A percentile compares a stretch with the other conserved stretches of the same genome.
Evolutionary conservation across 2,797 vertebrate genomes (phyloP).

Genomic region (Scolopax bukidnonensis): DNA sequence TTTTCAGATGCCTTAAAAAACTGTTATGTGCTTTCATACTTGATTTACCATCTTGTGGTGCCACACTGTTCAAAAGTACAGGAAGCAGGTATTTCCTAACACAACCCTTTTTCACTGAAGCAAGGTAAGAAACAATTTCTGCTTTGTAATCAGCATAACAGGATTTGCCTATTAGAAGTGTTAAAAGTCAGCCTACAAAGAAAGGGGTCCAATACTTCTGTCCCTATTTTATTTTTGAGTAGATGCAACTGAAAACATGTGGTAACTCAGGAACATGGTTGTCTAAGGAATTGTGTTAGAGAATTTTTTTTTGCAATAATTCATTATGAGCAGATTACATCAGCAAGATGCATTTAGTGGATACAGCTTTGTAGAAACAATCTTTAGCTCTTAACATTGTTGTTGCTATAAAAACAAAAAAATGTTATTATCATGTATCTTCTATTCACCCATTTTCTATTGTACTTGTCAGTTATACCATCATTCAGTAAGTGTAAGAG

Average conservation of each 20-base stretch:
- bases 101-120: not conserved
- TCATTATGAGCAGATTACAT: not conserved
- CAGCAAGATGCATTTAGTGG: not conserved
- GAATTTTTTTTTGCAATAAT: not conserved
- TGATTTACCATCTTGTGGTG: not conserved
- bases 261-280: not conserved
- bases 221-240: not conserved
- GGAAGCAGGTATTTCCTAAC: not conserved
- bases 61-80: not conserved
- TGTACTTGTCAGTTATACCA: not conserved
- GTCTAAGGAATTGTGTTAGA: not conserved
- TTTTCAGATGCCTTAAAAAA: conserved; percentile 1
- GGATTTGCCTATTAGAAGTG: not conserved
- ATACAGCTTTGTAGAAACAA: not conserved
- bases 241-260: not conserved
- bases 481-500: not conserved
- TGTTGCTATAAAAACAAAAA: not conserved
- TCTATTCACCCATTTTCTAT: not conserved
- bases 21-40: not conserved
- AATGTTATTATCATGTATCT: not conserved
- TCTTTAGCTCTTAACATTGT: not conserved
- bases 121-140: not conserved
- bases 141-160: not conserved
- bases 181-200: not conserved
- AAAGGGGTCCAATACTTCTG: not conserved